Percentiles rank a stretch among this genome's conserved stretches.
phyloP scores from a whole-genome alignment of 2,113 vertebrate genomes.

The Channa maculata region DNA sequence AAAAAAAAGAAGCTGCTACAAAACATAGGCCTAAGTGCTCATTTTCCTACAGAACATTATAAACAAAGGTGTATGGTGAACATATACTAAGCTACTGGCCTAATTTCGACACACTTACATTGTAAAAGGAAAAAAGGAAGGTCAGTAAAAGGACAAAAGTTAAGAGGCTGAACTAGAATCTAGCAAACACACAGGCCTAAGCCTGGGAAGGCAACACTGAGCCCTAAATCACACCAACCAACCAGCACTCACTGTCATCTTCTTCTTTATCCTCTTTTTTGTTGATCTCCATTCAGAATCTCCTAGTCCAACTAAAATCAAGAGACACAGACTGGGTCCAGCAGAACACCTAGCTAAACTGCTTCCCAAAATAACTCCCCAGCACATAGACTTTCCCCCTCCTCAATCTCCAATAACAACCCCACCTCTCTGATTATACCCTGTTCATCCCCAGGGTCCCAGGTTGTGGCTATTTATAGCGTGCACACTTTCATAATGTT shows the following conservation, averaged over 20 bases:
- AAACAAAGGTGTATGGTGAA: not conserved
- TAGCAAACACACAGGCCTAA: conserved; percentile 11
- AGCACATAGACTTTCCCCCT: not conserved
- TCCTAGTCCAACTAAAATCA: conserved; percentile 40
- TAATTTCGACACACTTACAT: conserved; percentile 6
- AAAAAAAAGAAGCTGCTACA: too few species aligned
- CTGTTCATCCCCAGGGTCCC: conserved; percentile 45
- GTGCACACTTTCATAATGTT: conserved; percentile 16
- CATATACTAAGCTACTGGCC: not conserved
- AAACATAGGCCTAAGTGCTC: not conserved
- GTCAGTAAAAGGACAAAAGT: conserved; percentile 1
- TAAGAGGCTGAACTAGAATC: not conserved
- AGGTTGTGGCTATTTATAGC: conserved; percentile 52
- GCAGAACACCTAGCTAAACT: conserved; percentile 38
- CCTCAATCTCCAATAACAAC: conserved; percentile 30
- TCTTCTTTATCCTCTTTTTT: conserved; percentile 50
- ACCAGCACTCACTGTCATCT: conserved; percentile 64
- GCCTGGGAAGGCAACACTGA: conserved; percentile 23
- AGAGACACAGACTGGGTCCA: conserved; percentile 46
- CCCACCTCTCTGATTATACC: conserved; percentile 18
- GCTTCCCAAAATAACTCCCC: conserved; percentile 37
- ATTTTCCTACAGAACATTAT: not conserved
- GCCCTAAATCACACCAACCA: conserved; percentile 20
- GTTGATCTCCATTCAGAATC: conserved; percentile 51
- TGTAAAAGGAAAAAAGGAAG: not conserved